These are phyloP conservation scores for Helicoverpa assulta DNA, from an alignment of 2,888 invertebrate species.

Conservation along the genomic window DNA sequence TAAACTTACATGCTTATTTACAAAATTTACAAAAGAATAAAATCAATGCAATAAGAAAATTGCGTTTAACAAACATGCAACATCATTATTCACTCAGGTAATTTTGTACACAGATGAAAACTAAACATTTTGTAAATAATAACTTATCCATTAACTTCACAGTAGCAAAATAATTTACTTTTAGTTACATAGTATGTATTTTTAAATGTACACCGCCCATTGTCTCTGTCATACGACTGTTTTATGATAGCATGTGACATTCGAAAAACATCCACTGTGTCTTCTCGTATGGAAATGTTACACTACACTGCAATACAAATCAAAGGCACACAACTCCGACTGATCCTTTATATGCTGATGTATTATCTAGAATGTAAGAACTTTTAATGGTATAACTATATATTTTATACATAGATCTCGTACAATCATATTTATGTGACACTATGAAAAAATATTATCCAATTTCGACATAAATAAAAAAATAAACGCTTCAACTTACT, in stretches of 20 bases:
- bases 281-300: conserved; percentile 26
- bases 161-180: conserved; percentile 44
- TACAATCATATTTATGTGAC: conserved; percentile 61
- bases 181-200: conserved; percentile 21
- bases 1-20: conserved; percentile 81
- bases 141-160: conserved; percentile 29
- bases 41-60: conserved; percentile 43
- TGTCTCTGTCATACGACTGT: conserved; percentile 10
- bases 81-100: conserved; percentile 42
- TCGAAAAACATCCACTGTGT: conserved; percentile 35
- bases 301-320: conserved; percentile 63
- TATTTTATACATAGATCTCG: conserved; percentile 60
- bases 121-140: conserved; percentile 39
- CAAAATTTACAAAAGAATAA: conserved; percentile 81
- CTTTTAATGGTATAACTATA: conserved; percentile 58
- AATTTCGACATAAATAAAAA: conserved; percentile 60
- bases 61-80: conserved; percentile 41
- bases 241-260: conserved; percentile 34
- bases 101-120: conserved; percentile 56
- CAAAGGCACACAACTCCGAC: conserved; percentile 66
- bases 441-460: conserved; percentile 54
- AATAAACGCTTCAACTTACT: conserved; percentile 54
- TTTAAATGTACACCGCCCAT: conserved; percentile 21
- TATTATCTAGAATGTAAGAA: conserved; percentile 61
- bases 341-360: conserved; percentile 56